Evolutionary conservation across 2,888 invertebrate genomes (phyloP), one percentile per base, ranked within the genome.

Genomic region (Orchesella flavescens): DNA sequence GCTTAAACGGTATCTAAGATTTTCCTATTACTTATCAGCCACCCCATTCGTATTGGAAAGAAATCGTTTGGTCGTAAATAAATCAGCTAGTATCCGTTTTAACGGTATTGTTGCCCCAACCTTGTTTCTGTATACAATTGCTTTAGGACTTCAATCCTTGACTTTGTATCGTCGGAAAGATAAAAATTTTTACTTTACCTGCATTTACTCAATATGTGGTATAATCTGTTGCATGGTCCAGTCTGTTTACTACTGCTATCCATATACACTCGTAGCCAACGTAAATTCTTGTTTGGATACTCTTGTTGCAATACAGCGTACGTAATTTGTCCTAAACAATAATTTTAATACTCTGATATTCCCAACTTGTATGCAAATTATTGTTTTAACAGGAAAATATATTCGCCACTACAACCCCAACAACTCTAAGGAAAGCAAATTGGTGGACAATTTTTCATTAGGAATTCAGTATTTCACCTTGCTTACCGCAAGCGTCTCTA

Each of bases 351-450:
- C 59, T n/a, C 5, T 12, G 4, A 21, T 1, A 59, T 19, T 19
- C 17, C 12, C n/a, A n/a, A n/a, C n/a, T n/a, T n/a, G n/a, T n/a
- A n/a, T 57, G n/a, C 5, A 17, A 21, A 17, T 17, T 59, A 21
- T 19, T 12, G 12, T 17, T n/a, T 59, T 61, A 1, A 23, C 44
- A 69, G 49, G 21, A 2, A 53, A 21, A 53, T 69, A 53, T 21
- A 69, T 69, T 5, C 69, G 49, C 7, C 53, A 49, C 13, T 69
- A 69, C 69, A 69, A 69, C 69, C 19, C 21, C 1, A 69, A 69
- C 24, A 69, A 69, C 12, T 69, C 69, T 2, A 13, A 10, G 4
- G 49, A 53, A 23, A 53, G 53, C n/a, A 17, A 19, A 21, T 3
- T 69, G 0, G 1, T 69, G 21, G 61, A 73, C 21, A 21, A 17